Base-by-base conservation (phyloP, 2,113 vertebrate genomes). In the Coptodon bakossiorum region DNA sequence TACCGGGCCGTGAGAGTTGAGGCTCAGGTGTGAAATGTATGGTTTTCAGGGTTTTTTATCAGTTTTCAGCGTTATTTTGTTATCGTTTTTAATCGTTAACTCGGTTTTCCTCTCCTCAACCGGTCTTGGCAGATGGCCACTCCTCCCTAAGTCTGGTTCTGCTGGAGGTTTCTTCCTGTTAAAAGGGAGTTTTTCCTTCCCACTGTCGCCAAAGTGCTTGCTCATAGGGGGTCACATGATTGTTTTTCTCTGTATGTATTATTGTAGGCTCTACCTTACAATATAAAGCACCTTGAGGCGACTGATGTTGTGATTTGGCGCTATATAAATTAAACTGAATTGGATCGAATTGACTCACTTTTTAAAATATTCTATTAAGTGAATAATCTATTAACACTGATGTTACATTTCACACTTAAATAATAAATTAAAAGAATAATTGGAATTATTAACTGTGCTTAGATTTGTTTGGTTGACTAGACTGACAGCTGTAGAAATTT, bases 51-150 rank as follows among this genome's bases (percentile, higher is more conserved):
- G n/a, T n/a, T n/a, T n/a, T n/a, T n/a, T n/a, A n/a, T n/a, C n/a
- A n/a, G n/a, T n/a, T n/a, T n/a, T n/a, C n/a, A n/a, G n/a, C n/a
- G n/a, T n/a, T n/a, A n/a, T n/a, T n/a, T n/a, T n/a, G n/a, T n/a
- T n/a, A n/a, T n/a, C n/a, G n/a, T n/a, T n/a, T n/a, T n/a, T n/a
- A n/a, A n/a, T n/a, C n/a, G n/a, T n/a, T n/a, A n/a, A n/a, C n/a
- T n/a, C n/a, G n/a, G n/a, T n/a, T n/a, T n/a, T n/a, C n/a, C 54
- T 12, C n/a, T 13, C 54, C 54, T 4, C 3, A 61, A 61, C 29
- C 5, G 0, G 57, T 61, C 5, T 17, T 17, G 8, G 16, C 5
- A 61, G 0, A 0, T 61, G 29, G 57, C 57, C 1, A 0, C 16
- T 4, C 16, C 59, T 61, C 59, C 5, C 5, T 34, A 0, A 61